Evolutionary conservation across 2,888 invertebrate genomes (phyloP).

Genomic region (Actias luna): DNA sequence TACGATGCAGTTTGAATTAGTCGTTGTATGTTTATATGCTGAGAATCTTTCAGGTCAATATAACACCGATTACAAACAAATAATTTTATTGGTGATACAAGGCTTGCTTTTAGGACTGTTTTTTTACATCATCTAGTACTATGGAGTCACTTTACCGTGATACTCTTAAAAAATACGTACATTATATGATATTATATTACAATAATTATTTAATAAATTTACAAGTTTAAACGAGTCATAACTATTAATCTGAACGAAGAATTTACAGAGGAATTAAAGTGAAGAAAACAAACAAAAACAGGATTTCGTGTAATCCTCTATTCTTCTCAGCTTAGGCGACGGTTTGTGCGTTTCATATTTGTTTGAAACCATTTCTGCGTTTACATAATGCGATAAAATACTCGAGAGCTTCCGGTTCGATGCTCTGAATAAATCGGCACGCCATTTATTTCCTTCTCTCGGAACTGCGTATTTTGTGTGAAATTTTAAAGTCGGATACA

Average conservation of each 20-base stretch:
- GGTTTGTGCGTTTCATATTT: slow-evolving; percentile 67
- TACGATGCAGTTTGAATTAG: no score
- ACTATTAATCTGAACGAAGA: slow-evolving; percentile 31
- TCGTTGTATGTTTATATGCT: no score
- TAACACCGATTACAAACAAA: no score
- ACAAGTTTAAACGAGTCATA: slow-evolving; percentile 32
- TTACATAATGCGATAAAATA: slow-evolving; percentile 68
- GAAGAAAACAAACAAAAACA: slow-evolving; percentile 81
- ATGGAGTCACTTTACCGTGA: no score
- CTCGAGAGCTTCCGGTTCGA: slow-evolving; percentile 74
- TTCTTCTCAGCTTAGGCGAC: slow-evolving; percentile 66
- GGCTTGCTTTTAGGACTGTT: no score
- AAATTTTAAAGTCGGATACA: slow-evolving; percentile 62
- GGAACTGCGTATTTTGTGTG: slow-evolving; percentile 54
- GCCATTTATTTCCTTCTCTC: slow-evolving; percentile 72
- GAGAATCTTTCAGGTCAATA: no score
- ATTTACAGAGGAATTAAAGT: slow-evolving; percentile 60
- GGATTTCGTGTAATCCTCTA: slow-evolving; percentile 76
- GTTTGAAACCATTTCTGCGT: slow-evolving; percentile 65
- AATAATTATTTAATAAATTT: not conserved
- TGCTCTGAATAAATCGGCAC: slow-evolving; percentile 69
- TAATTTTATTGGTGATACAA: no score
- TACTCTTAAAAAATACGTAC: no score
- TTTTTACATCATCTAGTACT: no score
- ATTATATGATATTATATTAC: no score